Conservation (phyloP, 2,797 vertebrate genomes). For the Eulemur rubriventer region DNA sequence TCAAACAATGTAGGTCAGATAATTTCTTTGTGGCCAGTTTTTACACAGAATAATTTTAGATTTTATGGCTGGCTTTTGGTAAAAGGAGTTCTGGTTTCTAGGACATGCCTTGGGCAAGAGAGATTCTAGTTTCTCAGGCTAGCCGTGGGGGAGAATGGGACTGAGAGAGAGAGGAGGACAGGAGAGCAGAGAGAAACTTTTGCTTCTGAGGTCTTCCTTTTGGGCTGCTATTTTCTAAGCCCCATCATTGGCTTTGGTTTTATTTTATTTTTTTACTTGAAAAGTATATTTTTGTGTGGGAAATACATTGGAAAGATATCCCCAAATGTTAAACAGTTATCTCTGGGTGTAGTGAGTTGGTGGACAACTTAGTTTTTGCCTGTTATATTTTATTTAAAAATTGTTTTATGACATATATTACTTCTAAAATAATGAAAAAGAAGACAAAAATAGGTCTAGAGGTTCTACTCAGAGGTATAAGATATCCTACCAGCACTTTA, state of each 20-base stretch:
- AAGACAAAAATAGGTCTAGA: background rate
- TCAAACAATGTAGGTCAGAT: background rate
- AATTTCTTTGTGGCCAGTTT: background rate
- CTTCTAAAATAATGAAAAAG: background rate
- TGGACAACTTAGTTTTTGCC: background rate
- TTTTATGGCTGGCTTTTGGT: background rate
- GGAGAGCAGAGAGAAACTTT: background rate
- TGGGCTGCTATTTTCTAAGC: background rate
- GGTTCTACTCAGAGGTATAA: background rate
- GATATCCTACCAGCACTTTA: background rate
- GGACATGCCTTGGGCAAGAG: background rate
- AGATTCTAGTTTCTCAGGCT: background rate
- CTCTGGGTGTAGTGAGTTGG: background rate
- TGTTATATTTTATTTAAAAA: background rate
- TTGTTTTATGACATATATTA: background rate
- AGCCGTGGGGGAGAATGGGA: background rate
- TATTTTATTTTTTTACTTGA: background rate
- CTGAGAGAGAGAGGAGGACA: background rate
- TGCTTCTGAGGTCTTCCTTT: background rate
- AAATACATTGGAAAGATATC: background rate
- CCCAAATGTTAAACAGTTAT: background rate
- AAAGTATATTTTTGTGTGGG: background rate
- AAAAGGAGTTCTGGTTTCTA: background rate
- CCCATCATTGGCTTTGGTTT: background rate
- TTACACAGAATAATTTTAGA: background rate